Evolutionary conservation across 2,113 vertebrate genomes (phyloP).

Genomic region (Sinocyclocheilus maitianheensis): DNA sequence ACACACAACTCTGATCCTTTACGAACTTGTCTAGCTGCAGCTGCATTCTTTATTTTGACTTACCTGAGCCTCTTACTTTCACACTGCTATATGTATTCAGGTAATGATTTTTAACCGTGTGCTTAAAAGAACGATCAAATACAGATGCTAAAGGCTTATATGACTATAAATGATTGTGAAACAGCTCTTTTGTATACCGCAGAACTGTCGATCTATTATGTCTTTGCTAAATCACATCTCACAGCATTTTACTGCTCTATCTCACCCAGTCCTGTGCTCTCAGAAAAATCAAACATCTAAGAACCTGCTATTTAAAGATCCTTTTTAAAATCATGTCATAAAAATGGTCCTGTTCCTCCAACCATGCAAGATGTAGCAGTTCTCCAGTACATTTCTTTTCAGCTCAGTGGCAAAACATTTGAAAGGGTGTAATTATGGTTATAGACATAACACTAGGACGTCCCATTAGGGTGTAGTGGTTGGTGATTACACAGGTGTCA

Average conservation of each 20-base stretch:
- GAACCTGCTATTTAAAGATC: conserved; percentile 4
- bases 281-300: neutral
- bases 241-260: neutral
- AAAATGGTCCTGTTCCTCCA: conserved; percentile 19
- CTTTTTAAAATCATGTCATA: conserved; percentile 26
- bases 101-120: neutral
- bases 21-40: neutral
- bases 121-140: neutral
- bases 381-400: conserved; percentile 42
- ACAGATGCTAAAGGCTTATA: neutral
- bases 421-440: conserved; percentile 63
- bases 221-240: neutral
- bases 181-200: neutral
- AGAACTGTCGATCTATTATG: neutral
- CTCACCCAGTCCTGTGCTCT: neutral
- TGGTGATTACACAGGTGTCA: conserved; percentile 59
- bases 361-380: neutral
- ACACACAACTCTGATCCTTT: neutral
- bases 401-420: conserved; percentile 59
- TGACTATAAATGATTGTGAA: neutral
- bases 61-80: neutral
- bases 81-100: neutral
- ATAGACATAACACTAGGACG: conserved; percentile 58
- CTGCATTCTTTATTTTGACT: no score
- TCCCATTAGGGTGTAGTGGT: conserved; percentile 60